These are phyloP conservation scores for Ditula angustiorana DNA, from an alignment of 2,888 invertebrate species.

Conservation along the genomic window DNA sequence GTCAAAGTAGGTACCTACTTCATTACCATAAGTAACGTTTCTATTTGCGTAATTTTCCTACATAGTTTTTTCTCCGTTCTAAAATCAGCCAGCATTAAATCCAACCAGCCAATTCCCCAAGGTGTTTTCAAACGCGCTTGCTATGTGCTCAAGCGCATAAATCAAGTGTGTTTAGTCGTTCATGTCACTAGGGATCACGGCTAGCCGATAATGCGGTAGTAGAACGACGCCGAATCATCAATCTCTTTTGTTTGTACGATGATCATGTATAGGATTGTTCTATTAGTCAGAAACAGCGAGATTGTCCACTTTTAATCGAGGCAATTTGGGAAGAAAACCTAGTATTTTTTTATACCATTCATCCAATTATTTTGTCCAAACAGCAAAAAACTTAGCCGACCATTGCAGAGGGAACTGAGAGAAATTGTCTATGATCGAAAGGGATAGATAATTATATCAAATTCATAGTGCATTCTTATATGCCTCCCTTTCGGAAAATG, in stretches of 20 bases:
- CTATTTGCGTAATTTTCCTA: too few relatives aligned
- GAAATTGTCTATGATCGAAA: too few relatives aligned
- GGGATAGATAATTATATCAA: too few relatives aligned
- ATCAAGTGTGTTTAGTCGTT: conserved; percentile 1
- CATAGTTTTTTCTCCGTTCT: not conserved
- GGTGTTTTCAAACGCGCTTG: not conserved
- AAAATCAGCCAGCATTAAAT: not conserved
- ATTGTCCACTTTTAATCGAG: not conserved
- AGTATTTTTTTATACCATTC: too few relatives aligned
- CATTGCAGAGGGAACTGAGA: too few relatives aligned
- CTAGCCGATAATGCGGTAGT: conserved; percentile 15
- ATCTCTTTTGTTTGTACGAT: conserved; percentile 10
- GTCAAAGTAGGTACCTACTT: too few relatives aligned
- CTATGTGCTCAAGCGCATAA: not conserved
- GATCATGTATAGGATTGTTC: not conserved
- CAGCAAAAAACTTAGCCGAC: too few relatives aligned
- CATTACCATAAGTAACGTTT: too few relatives aligned
- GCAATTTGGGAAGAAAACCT: not conserved
- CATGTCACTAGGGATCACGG: conserved; percentile 7
- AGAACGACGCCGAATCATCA: conserved; percentile 8
- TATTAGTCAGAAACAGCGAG: too few relatives aligned
- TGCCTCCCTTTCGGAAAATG: too few relatives aligned
- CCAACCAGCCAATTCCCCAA: not conserved
- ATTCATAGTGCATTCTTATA: too few relatives aligned
- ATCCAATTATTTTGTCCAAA: too few relatives aligned